phyloP scores from a whole-genome alignment of 2,113 vertebrate species.

The Anser brachyrhynchus region DNA sequence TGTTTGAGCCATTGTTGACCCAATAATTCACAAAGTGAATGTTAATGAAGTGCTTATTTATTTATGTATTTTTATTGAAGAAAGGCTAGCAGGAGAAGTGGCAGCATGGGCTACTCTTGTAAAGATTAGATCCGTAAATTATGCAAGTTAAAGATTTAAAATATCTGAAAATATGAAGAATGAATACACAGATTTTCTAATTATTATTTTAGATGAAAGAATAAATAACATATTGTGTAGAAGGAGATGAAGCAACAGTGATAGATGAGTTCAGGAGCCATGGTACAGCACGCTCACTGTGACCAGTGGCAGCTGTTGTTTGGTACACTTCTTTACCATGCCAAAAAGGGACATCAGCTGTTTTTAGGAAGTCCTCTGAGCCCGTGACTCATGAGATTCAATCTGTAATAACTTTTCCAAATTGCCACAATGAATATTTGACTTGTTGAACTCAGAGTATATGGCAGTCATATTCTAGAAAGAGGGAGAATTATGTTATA shows the following conservation, averaged over 20 bases:
- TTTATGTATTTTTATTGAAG: background rate
- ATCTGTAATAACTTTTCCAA: background rate
- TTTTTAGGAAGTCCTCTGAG: background rate
- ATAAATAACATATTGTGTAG: background rate
- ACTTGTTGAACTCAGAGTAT: background rate
- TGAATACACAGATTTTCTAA: background rate
- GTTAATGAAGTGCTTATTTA: fast-evolving
- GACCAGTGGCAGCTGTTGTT: background rate
- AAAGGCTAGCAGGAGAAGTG: background rate
- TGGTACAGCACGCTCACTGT: background rate
- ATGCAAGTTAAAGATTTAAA: background rate
- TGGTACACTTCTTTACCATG: background rate
- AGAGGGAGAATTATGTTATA: background rate
- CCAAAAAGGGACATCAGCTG: background rate
- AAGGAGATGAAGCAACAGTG: background rate
- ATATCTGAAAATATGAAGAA: background rate
- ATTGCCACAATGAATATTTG: background rate
- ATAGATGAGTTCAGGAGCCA: background rate
- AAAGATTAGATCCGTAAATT: background rate
- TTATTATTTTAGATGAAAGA: background rate
- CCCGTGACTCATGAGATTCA: background rate
- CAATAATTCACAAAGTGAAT: background rate
- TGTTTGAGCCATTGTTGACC: background rate
- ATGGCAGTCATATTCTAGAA: background rate
- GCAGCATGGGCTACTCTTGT: background rate